Evolutionary conservation across 2,888 invertebrate genomes (phyloP).

Genomic region (Heteromurus nitidus): DNA sequence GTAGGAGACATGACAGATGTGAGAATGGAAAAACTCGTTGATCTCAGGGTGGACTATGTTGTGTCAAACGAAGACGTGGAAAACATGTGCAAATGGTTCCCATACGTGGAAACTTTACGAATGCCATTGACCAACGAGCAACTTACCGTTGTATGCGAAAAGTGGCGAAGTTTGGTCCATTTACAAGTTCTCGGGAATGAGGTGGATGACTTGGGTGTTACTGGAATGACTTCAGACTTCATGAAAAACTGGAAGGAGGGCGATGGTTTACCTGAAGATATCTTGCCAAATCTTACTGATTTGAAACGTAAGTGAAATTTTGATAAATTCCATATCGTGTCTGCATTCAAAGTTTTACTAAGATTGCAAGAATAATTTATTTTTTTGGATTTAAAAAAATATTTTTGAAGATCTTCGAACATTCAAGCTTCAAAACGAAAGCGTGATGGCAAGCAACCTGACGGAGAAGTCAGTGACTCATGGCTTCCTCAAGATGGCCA

Average conservation of each 20-base stretch:
- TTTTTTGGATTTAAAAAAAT: neutral
- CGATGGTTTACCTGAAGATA: neutral
- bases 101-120: constrained; percentile 3
- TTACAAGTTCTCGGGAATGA: neutral
- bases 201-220: neutral
- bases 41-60: constrained; percentile 21
- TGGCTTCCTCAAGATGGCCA: constrained; percentile 7
- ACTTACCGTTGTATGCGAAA: neutral
- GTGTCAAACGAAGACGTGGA: neutral
- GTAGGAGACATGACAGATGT: neutral
- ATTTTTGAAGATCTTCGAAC: constrained; percentile 13
- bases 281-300: constrained; percentile 8
- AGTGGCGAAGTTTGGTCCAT: neutral
- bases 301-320: constrained; percentile 16
- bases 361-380: neutral
- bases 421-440: constrained; percentile 12
- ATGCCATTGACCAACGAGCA: constrained; percentile 11
- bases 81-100: neutral
- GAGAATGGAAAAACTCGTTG: neutral
- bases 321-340: no score
- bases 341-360: neutral
- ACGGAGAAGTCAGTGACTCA: constrained; percentile 10
- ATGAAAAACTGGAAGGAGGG: neutral
- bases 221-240: neutral
- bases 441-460: constrained; percentile 7